phyloP scores from a whole-genome alignment of 2,113 vertebrate genomes.

The Nycticorax nycticorax region DNA sequence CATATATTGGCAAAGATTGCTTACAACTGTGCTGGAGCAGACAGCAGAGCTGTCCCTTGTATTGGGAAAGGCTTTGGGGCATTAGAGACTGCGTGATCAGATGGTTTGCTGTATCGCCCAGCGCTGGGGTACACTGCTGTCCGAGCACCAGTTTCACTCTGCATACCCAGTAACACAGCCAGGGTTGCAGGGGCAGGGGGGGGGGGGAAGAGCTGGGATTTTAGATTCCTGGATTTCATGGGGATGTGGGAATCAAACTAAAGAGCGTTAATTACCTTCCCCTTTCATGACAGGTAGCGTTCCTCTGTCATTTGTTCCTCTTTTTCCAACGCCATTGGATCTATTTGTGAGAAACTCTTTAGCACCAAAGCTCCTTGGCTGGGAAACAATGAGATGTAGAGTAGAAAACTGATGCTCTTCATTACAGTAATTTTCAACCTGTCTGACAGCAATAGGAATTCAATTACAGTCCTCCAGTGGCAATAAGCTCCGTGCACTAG shows the following conservation, averaged over 20 bases:
- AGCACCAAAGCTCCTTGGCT: background rate
- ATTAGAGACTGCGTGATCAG: background rate
- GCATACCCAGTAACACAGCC: background rate
- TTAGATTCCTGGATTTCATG: background rate
- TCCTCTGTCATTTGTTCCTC: background rate
- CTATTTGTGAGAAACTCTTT: background rate
- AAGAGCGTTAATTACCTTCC: background rate
- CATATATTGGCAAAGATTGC: fast-evolving
- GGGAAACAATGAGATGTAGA: constrained; percentile 37
- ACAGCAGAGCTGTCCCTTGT: background rate
- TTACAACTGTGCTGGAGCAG: background rate
- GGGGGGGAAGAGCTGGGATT: background rate
- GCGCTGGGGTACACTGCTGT: too few relatives aligned
- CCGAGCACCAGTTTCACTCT: background rate
- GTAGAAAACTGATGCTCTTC: constrained; percentile 54
- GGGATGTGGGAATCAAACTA: background rate
- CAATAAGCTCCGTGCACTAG: constrained; percentile 45
- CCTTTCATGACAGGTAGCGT: background rate
- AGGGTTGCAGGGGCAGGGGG: too few relatives aligned
- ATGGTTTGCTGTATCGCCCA: background rate
- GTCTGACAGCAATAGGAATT: constrained; percentile 69
- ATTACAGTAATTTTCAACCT: constrained; percentile 58
- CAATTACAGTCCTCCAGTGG: constrained; percentile 63
- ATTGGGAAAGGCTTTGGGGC: background rate
- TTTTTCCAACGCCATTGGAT: background rate